These are phyloP conservation scores for Metopia argyrocephala DNA, from an alignment of 2,888 invertebrate genomes.

Conservation along the genomic window DNA sequence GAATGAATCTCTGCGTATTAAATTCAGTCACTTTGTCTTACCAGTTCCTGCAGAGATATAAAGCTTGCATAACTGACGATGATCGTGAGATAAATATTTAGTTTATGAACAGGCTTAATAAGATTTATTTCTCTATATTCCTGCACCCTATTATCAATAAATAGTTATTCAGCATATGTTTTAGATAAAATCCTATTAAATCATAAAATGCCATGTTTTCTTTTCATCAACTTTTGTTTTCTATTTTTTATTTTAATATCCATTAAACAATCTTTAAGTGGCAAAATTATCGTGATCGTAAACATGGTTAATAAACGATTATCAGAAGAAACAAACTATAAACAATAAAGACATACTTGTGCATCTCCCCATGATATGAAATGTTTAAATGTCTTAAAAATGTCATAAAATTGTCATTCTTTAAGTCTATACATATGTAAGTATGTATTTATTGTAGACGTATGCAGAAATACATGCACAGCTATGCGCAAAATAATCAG, in stretches of 20 bases:
- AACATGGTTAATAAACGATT: constrained; percentile 44
- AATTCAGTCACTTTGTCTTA: too few relatives aligned
- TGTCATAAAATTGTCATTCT: background rate
- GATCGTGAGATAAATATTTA: too few relatives aligned
- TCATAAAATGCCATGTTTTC: too few relatives aligned
- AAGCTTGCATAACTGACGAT: too few relatives aligned
- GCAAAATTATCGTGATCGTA: constrained; percentile 35
- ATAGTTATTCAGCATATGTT: too few relatives aligned
- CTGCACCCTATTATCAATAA: too few relatives aligned
- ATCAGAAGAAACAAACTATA: constrained; percentile 6
- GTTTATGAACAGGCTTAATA: too few relatives aligned
- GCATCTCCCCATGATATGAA: background rate
- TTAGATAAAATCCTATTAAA: background rate
- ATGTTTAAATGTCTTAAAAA: constrained; percentile 7
- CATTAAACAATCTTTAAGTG: constrained; percentile 18
- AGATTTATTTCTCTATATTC: too few relatives aligned
- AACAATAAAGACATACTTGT: background rate
- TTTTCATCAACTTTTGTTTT: background rate
- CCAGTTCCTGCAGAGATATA: too few relatives aligned
- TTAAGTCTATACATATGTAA: background rate
- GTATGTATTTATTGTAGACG: constrained; percentile 1
- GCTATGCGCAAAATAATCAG: constrained; percentile 13
- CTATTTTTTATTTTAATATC: background rate
- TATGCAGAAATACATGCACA: background rate
- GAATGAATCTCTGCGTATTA: too few relatives aligned